Evolutionary conservation across 2,113 vertebrate species (phyloP), one percentile per base, ranked within the genome.

Genomic region (Fregetta grallaria): DNA sequence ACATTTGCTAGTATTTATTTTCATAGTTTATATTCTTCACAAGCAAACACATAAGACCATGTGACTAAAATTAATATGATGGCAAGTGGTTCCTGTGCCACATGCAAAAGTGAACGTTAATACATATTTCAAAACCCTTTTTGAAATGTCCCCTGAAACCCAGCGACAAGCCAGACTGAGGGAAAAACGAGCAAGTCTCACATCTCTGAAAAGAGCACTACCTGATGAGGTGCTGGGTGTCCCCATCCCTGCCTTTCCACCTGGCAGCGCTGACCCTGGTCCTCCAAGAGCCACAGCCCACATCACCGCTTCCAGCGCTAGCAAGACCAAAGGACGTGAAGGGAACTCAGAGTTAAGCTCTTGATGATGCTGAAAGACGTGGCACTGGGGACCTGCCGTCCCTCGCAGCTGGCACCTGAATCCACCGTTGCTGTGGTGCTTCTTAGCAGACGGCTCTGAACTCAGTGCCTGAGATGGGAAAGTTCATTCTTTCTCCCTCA

Each of bases 381-480:
- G 52, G 47, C 36, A 42, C 20, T 40, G 65, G 30, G 45, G 16
- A 55, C 12, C 27, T 59, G n/a, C n/a, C 68, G 27, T 42, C 63
- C 45, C 59, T 32, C 1, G 0, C 27, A 68, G 27, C 27, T 47
- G 59, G 32, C 47, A 61, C 32, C 62, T 30, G 44, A 40, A 55
- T 19, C 72, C 67, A 45, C 16, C 0, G 0, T 17, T 49, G 11
- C 26, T 9, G 17, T 17, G 38, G 20, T 1, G 0, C 23, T 25
- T 68, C 63, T 49, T 26, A 58, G 58, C 38, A 50, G 38, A 36
- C 6, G 67, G 17, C 22, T 75, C 66, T 72, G 52, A 59, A 38
- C n/a, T 17, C 34, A 6, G 18, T 38, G 27, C 38, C 85, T 34
- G 32, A 68, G n/a, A 80, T 3, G 25, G 52, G 20, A 71, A 11